Evolutionary conservation across 2,888 invertebrate genomes (phyloP), one percentile per base, ranked within the genome.

Genomic region (Tanytarsus gracilentus): DNA sequence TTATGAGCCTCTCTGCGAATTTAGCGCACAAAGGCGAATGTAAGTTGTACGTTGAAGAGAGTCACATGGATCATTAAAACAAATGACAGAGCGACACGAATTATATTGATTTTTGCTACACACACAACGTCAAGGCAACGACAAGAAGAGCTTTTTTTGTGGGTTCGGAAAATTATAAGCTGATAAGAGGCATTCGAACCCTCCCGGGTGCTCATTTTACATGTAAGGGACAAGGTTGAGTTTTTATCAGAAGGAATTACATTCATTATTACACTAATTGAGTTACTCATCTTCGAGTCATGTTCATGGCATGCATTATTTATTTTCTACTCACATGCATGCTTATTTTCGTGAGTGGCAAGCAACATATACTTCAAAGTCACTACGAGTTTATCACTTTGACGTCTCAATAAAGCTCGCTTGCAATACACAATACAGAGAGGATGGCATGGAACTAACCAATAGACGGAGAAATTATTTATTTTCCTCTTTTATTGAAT

Each of bases 61-160:
- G 55, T 55, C 55, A 40, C 55, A 55, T 55, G 55, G 23, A 55
- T 55, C 55, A 55, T 55, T 55, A 55, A 55, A 55, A 55, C 55
- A 40, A 55, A 55, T 40, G 55, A 55, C 55, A 33, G 26, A 40
- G 26, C 55, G 55, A 55, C 55, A 55, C 40, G 55, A 40, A 40
- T 21, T 21, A 23, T 55, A 55, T 55, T 55, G 55, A 55, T 55
- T 55, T 55, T 40, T 49, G 18, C 11, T 4, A 23, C 44, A 23
- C 23, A 11, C 5, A 29, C 9, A 29, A 7, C 36, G 36, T 36
- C 36, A 36, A 36, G 36, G 36, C 36, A 36, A 36, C 36, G 36
- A 36, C 7, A 30, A 30, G 7, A 7, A 30, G 7, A 30, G 30
- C 36, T 36, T 44, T 44, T 23, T 18, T 44, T 44, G 44, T 11